phyloP scores from a whole-genome alignment of 1,140 invertebrate genomes.

The Hyposmocoma kahamanoa region DNA sequence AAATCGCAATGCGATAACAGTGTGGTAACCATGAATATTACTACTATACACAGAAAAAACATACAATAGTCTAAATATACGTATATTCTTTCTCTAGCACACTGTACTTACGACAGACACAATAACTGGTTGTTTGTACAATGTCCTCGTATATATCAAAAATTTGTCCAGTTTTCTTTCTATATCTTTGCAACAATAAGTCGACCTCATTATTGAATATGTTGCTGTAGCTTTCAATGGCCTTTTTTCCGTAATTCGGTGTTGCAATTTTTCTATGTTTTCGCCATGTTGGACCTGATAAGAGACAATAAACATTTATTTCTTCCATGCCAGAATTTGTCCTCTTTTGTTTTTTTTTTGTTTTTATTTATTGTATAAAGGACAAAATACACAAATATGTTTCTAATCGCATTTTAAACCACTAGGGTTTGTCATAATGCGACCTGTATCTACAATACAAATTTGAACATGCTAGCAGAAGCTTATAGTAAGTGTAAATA shows the following conservation, averaged over 20 bases:
- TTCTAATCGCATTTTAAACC: too few relatives aligned
- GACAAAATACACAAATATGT: too few relatives aligned
- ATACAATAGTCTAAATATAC: slow-evolving; percentile 2
- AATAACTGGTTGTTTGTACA: slow-evolving; percentile 41
- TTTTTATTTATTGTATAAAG: too few relatives aligned
- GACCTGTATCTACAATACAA: too few relatives aligned
- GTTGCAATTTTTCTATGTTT: slow-evolving; percentile 50
- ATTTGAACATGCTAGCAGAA: too few relatives aligned
- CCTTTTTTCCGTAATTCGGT: slow-evolving; percentile 45
- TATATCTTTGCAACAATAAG: slow-evolving; percentile 22
- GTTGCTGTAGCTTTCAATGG: slow-evolving; percentile 36
- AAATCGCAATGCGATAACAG: too few relatives aligned
- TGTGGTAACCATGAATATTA: too few relatives aligned
- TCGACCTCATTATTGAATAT: slow-evolving; percentile 40
- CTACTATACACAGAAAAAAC: slow-evolving; percentile 1
- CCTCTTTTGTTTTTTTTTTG: too few relatives aligned
- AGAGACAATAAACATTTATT: background rate
- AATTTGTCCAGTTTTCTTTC: slow-evolving; percentile 7
- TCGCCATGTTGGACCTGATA: slow-evolving; percentile 43
- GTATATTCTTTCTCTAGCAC: slow-evolving; percentile 7
- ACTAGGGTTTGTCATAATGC: too few relatives aligned
- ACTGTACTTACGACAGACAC: slow-evolving; percentile 44
- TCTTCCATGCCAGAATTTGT: too few relatives aligned
- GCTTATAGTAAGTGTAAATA: too few relatives aligned
- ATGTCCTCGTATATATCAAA: slow-evolving; percentile 43